Evolutionary conservation across 2,888 invertebrate species (phyloP).

Genomic region (Baronia brevicornis): DNA sequence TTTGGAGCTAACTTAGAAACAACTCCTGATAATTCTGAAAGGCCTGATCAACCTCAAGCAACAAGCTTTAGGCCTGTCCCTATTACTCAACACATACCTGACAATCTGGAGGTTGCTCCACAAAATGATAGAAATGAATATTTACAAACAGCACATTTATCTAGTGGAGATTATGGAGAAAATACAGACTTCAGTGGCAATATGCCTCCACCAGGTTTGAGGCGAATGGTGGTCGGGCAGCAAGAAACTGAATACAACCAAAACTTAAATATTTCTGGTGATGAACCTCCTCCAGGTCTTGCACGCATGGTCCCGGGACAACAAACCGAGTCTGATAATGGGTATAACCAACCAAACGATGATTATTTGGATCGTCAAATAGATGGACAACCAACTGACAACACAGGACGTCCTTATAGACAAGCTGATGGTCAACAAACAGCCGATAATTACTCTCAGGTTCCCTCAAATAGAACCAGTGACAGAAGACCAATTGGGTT

Average conservation of each 20-base stretch:
- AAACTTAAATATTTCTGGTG: constrained; percentile 44
- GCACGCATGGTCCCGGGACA: constrained; percentile 73
- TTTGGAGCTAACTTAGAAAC: constrained; percentile 79
- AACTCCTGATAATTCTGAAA: constrained; percentile 81
- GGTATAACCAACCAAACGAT: constrained; percentile 49
- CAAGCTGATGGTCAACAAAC: constrained; percentile 64
- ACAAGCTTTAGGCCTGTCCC: constrained; percentile 35
- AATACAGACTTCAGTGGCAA: constrained; percentile 66
- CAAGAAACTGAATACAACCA: constrained; percentile 72
- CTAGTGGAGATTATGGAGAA: constrained; percentile 69
- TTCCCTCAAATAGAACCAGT: constrained; percentile 30
- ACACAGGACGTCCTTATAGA: constrained; percentile 46
- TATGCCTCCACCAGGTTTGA: constrained; percentile 78
- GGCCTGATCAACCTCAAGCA: constrained; percentile 69
- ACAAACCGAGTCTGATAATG: constrained; percentile 53
- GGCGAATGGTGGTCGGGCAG: constrained; percentile 80
- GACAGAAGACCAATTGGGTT: constrained; percentile 71
- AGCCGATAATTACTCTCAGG: constrained; percentile 46
- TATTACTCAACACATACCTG: constrained; percentile 51
- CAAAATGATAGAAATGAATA: constrained; percentile 85
- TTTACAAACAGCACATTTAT: constrained; percentile 84
- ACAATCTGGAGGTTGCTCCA: constrained; percentile 78
- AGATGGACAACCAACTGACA: constrained; percentile 58
- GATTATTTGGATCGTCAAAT: constrained; percentile 61
- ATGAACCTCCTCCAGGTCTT: constrained; percentile 71